These are phyloP conservation scores for Phenganax marumi DNA, from an alignment of 92 coral and sea anemone genomes.

Conservation along the genomic window DNA sequence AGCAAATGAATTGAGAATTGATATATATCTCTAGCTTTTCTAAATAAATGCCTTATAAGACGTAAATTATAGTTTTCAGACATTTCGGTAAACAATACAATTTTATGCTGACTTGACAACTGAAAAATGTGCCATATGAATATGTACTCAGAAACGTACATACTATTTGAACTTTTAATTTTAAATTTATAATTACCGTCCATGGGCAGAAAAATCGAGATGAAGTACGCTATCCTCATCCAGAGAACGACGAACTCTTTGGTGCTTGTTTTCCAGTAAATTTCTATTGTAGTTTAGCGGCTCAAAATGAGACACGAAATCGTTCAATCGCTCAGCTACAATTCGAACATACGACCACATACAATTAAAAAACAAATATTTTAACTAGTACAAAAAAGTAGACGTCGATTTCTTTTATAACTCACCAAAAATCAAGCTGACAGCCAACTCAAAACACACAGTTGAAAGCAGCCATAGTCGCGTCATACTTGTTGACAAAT, in stretches of 20 bases:
- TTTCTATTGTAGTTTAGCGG: constrained; percentile 76
- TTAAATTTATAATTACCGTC: constrained; percentile 56
- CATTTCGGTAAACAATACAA: too few relatives aligned
- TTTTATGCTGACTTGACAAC: too few relatives aligned
- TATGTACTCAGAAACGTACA: neutral
- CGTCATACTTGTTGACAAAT: neutral
- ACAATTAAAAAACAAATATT: neutral
- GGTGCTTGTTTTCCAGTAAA: constrained; percentile 60
- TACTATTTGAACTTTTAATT: neutral
- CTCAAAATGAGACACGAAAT: constrained; percentile 77
- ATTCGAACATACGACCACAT: neutral
- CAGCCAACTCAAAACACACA: neutral
- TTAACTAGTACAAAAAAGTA: neutral
- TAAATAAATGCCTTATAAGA: too few relatives aligned
- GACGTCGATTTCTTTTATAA: neutral
- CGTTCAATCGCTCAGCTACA: constrained; percentile 79
- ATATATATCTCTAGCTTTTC: too few relatives aligned
- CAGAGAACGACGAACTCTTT: constrained; percentile 76
- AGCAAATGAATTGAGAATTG: too few relatives aligned
- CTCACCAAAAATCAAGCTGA: neutral
- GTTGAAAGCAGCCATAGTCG: neutral
- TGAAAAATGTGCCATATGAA: too few relatives aligned
- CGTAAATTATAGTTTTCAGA: too few relatives aligned
- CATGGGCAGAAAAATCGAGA: constrained; percentile 71
- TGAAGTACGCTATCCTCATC: constrained; percentile 57